Evolutionary conservation across 2,797 vertebrate genomes (phyloP).

Genomic region (Sebastes itinus): DNA sequence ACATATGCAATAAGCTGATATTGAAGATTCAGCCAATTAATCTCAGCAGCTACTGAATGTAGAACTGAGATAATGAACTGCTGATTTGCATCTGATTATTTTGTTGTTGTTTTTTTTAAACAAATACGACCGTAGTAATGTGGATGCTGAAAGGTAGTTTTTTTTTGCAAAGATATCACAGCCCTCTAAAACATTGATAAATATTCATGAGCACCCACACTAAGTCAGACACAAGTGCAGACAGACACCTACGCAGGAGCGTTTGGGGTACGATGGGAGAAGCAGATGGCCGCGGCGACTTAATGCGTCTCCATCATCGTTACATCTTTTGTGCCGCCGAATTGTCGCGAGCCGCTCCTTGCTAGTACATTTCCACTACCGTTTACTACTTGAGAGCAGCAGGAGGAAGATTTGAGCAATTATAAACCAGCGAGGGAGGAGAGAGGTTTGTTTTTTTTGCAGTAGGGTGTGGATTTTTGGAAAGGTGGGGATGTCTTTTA

Average conservation of each 20-base stretch:
- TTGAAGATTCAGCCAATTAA: slow-evolving; percentile 39
- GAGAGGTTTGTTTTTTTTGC: not conserved
- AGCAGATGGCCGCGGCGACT: slow-evolving; percentile 49
- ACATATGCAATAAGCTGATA: slow-evolving; percentile 22
- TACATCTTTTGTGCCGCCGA: slow-evolving; percentile 37
- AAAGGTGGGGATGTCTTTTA: not conserved
- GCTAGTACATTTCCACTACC: slow-evolving; percentile 1
- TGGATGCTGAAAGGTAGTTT: not conserved
- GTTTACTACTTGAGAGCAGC: slow-evolving; percentile 26
- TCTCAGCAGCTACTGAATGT: slow-evolving; percentile 26
- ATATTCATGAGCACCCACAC: slow-evolving; percentile 39
- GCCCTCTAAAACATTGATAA: not conserved
- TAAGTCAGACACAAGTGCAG: not conserved
- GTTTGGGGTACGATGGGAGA: not conserved
- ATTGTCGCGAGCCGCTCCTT: not conserved
- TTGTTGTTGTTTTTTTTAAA: not conserved
- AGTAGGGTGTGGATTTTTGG: not conserved
- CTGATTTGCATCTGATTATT: slow-evolving; percentile 30
- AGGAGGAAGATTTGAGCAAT: slow-evolving; percentile 10
- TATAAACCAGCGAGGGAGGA: slow-evolving; percentile 21
- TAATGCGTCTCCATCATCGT: slow-evolving; percentile 47
- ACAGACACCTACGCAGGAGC: slow-evolving; percentile 5
- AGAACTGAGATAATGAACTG: slow-evolving; percentile 28
- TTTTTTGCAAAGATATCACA: not conserved
- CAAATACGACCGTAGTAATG: not conserved